Evolutionary conservation across 2,113 vertebrate species (phyloP).

Genomic region (Bubalus kerabau): DNA sequence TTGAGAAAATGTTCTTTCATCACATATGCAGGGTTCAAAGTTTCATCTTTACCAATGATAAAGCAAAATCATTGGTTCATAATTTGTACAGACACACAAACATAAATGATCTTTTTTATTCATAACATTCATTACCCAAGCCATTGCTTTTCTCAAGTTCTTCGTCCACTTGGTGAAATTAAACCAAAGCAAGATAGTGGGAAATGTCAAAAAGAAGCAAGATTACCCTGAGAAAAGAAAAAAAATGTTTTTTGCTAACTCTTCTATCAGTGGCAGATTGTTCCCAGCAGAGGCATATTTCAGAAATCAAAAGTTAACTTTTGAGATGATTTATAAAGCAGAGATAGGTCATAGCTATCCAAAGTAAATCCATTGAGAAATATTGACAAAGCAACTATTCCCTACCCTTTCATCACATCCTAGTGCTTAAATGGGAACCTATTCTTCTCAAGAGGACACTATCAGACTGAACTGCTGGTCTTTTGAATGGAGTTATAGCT

Average conservation of each 20-base stretch:
- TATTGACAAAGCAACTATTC: slow-evolving; percentile 39
- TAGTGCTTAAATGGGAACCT: not conserved
- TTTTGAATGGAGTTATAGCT: slow-evolving; percentile 43
- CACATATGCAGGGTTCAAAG: not conserved
- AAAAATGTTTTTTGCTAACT: not conserved
- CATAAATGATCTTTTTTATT: not conserved
- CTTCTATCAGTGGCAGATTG: not conserved
- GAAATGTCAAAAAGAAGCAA: not conserved
- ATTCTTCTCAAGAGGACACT: slow-evolving; percentile 38
- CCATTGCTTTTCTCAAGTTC: not conserved
- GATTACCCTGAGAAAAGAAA: not conserved
- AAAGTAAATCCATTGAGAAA: slow-evolving; percentile 46
- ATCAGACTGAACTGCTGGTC: slow-evolving; percentile 26
- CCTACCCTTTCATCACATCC: not conserved
- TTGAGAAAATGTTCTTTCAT: not conserved
- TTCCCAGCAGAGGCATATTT: not conserved
- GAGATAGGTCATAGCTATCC: slow-evolving; percentile 2
- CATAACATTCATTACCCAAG: not conserved
- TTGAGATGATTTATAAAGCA: slow-evolving; percentile 40
- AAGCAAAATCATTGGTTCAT: not conserved
- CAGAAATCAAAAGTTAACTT: slow-evolving; percentile 44
- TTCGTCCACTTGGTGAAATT: not conserved
- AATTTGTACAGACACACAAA: not conserved
- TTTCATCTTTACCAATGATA: not conserved
- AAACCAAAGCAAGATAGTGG: not conserved